Evolutionary conservation across 2,113 vertebrate species (phyloP).

Genomic region (Campylomormyrus tamandua): DNA sequence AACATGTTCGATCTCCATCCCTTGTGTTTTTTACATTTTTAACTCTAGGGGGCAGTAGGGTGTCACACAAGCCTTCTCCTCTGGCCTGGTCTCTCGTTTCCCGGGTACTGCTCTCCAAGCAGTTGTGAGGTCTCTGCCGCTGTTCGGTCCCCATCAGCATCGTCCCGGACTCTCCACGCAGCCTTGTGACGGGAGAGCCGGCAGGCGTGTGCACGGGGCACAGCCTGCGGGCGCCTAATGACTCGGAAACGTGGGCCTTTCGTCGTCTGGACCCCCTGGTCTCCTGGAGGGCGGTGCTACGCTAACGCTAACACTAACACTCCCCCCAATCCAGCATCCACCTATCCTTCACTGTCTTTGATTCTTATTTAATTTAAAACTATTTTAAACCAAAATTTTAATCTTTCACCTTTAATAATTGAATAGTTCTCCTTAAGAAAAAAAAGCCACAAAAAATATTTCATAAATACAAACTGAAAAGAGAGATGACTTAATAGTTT

Average conservation of each 20-base stretch:
- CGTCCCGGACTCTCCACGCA: background rate
- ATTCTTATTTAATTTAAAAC: background rate
- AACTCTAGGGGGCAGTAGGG: conserved; percentile 13
- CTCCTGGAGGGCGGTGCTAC: background rate
- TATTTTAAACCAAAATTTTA: background rate
- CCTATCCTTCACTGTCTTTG: background rate
- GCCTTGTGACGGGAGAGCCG: background rate
- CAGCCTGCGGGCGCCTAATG: background rate
- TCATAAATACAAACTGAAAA: background rate
- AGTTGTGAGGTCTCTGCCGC: no score
- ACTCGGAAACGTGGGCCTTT: background rate
- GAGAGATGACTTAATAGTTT: background rate
- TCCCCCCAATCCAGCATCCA: background rate
- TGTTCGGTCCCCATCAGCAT: background rate
- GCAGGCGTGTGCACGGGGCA: background rate
- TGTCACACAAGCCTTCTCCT: background rate
- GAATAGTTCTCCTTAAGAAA: background rate
- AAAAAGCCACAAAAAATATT: background rate
- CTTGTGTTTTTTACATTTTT: background rate
- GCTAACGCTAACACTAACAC: background rate
- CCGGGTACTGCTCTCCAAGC: background rate
- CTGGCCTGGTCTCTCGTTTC: background rate
- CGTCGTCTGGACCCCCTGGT: background rate
- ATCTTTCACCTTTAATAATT: background rate
- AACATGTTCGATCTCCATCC: background rate